Percentiles rank a stretch among this genome's conserved stretches.
Conservation (phyloP, 2,888 invertebrate genomes). For the Acleris emargana region DNA sequence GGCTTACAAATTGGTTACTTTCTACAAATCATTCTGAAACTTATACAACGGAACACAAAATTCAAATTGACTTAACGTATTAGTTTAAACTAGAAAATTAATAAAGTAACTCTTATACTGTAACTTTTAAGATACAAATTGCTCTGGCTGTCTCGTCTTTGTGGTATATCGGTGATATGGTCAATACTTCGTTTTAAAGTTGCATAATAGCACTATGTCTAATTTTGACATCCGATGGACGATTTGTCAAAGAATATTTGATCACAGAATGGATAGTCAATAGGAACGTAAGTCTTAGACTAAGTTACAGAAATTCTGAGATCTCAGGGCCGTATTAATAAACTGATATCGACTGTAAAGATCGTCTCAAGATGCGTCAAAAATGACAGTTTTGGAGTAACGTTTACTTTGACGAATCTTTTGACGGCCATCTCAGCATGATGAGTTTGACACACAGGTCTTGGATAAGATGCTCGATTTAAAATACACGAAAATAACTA, state of each 20-base stretch:
- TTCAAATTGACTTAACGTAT: neutral
- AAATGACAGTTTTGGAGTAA: too few relatives aligned
- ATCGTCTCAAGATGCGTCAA: too few relatives aligned
- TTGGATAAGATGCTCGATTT: too few relatives aligned
- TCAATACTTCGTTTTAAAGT: slow-evolving; percentile 26
- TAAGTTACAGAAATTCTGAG: too few relatives aligned
- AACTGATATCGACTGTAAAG: too few relatives aligned
- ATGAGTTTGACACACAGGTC: too few relatives aligned
- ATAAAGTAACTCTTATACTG: slow-evolving; percentile 12
- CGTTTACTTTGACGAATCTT: too few relatives aligned
- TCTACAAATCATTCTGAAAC: neutral
- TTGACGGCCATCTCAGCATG: too few relatives aligned
- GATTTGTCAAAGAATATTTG: slow-evolving; percentile 19
- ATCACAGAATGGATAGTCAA: neutral
- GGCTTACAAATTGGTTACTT: slow-evolving; percentile 27
- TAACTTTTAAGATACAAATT: slow-evolving; percentile 8
- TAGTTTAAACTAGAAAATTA: neutral
- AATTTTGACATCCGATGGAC: slow-evolving; percentile 22
- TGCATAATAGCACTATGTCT: slow-evolving; percentile 22
- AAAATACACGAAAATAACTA: too few relatives aligned
- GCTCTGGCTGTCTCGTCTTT: neutral
- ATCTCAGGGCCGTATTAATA: too few relatives aligned
- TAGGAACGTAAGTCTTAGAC: too few relatives aligned
- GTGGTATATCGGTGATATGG: slow-evolving; percentile 7
- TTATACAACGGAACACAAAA: neutral